These are phyloP conservation scores for Percopsis transmontana DNA, from an alignment of 2,113 vertebrate species.

Conservation along the genomic window DNA sequence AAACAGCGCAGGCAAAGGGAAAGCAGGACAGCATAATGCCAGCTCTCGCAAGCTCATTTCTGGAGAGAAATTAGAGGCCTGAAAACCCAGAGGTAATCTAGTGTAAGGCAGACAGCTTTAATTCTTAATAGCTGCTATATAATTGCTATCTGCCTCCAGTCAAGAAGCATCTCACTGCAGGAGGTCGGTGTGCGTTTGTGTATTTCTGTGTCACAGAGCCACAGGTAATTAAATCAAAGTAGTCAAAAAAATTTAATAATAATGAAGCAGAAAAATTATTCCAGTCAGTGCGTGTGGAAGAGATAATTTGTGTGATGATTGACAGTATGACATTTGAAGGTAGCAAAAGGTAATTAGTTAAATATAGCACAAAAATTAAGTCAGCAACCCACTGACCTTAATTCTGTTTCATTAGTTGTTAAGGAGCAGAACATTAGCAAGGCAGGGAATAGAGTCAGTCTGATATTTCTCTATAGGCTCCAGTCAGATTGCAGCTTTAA, in stretches of 20 bases:
- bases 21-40: slow-evolving; percentile 4
- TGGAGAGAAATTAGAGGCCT: slow-evolving; percentile 51
- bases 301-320: not conserved
- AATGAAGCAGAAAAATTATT: slow-evolving; percentile 18
- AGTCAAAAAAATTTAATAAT: slow-evolving; percentile 17
- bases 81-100: slow-evolving; percentile 25
- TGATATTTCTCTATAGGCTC: not conserved
- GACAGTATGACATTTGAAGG: not conserved
- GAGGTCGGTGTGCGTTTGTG: slow-evolving; percentile 8
- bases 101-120: slow-evolving; percentile 38
- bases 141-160: slow-evolving; percentile 62
- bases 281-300: not conserved
- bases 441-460: slow-evolving; percentile 6
- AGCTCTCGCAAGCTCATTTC: slow-evolving; percentile 44
- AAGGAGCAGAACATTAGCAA: slow-evolving; percentile 23
- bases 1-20: not conserved
- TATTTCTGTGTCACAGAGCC: slow-evolving; percentile 1
- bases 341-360: not conserved
- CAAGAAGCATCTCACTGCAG: slow-evolving; percentile 33
- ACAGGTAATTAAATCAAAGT: slow-evolving; percentile 47
- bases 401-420: slow-evolving; percentile 17
- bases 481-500: no score
- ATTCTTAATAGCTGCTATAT: slow-evolving; percentile 51
- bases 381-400: not conserved
- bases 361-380: not conserved